These are phyloP conservation scores for Piaya cayana DNA, from an alignment of 2,113 vertebrate species.

Conservation along the genomic window DNA sequence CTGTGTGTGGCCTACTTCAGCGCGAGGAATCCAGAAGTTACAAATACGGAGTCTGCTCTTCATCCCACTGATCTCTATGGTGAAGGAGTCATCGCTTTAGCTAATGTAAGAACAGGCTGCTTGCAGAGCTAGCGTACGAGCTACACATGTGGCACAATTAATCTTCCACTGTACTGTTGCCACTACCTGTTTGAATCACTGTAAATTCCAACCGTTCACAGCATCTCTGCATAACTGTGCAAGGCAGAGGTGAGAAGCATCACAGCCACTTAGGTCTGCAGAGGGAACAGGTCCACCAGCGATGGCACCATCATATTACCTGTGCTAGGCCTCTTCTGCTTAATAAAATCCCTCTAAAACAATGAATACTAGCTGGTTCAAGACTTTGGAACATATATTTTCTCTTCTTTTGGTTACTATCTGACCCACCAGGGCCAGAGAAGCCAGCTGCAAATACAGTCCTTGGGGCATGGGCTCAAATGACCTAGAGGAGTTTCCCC, in stretches of 20 bases:
- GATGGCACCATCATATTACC: not conserved
- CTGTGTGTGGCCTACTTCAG: conserved; percentile 15
- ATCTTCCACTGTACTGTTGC: not conserved
- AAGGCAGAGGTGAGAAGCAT: not conserved
- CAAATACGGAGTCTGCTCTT: not conserved
- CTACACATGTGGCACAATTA: accelerated
- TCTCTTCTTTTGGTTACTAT: not conserved
- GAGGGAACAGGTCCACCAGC: not conserved
- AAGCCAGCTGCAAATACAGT: not conserved
- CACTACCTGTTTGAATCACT: not conserved
- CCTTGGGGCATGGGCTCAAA: not conserved
- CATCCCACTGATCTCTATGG: not conserved
- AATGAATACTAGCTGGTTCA: not conserved
- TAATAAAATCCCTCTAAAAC: not conserved
- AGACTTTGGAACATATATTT: not conserved
- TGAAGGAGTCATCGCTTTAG: not conserved
- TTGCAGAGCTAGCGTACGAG: not conserved
- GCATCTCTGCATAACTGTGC: no score
- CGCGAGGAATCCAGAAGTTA: not conserved
- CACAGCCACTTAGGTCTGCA: not conserved
- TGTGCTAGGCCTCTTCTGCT: not conserved
- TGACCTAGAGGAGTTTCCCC: not conserved
- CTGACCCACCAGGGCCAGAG: not conserved
- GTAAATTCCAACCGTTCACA: not conserved
- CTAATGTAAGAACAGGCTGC: not conserved